A percentile compares a stretch with the other conserved stretches of the same genome.
Conservation (phyloP, 2,888 invertebrate species). For the Cataglyphis livida region DNA sequence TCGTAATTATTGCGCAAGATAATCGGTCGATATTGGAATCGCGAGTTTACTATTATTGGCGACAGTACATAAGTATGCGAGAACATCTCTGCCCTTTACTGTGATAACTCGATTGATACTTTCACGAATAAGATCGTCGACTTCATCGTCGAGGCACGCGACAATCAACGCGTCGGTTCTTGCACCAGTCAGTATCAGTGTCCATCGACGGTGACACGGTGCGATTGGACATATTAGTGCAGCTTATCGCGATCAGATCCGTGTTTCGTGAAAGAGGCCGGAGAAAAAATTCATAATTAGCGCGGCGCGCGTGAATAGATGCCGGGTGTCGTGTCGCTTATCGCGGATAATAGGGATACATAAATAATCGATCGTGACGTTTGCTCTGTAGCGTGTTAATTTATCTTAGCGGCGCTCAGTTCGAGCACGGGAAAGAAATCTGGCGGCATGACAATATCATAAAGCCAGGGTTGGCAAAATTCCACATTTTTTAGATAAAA, state of each 20-base stretch:
- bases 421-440: constrained; percentile 20
- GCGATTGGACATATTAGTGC: constrained; percentile 36
- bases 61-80: not conserved
- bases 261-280: constrained; percentile 34
- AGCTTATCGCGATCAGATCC: constrained; percentile 45
- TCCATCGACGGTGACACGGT: constrained; percentile 35
- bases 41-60: not conserved
- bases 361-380: constrained; percentile 58
- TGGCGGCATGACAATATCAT: constrained; percentile 24
- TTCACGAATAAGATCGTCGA: constrained; percentile 36
- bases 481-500: too few species aligned
- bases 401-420: constrained; percentile 21
- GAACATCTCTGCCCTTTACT: constrained; percentile 21
- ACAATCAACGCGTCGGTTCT: constrained; percentile 26
- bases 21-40: not conserved
- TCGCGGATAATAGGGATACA: constrained; percentile 45
- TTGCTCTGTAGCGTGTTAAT: constrained; percentile 66
- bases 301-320: constrained; percentile 43
- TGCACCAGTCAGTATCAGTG: constrained; percentile 20
- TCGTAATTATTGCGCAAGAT: constrained; percentile 36
- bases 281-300: constrained; percentile 56
- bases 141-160: constrained; percentile 10
- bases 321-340: constrained; percentile 35
- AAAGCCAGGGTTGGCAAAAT: not conserved
- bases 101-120: constrained; percentile 44